Percentiles rank a stretch among this genome's conserved stretches.
Evolutionary conservation across 2,113 vertebrate species (phyloP).

Genomic region (Oreochromis spilurus): DNA sequence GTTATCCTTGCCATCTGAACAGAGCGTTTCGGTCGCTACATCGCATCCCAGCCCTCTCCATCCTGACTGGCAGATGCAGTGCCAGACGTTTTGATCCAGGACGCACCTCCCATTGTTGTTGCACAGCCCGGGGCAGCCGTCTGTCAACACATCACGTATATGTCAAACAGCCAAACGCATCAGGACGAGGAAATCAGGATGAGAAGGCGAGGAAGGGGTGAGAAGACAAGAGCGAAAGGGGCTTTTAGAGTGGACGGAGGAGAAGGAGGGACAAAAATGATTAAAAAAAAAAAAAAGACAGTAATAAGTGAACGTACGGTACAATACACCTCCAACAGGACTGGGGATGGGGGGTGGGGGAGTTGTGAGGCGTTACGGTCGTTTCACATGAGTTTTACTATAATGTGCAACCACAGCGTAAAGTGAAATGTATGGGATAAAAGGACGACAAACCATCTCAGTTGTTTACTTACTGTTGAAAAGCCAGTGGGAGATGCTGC

Average conservation of each 20-base stretch:
- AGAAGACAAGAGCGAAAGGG: conserved; percentile 68
- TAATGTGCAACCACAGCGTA: neutral
- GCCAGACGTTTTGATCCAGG: conserved; percentile 96
- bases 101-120: conserved; percentile 97
- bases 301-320: conserved; percentile 65
- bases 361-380: conserved; percentile 81
- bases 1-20: conserved; percentile 96
- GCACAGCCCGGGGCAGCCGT: conserved; percentile 95
- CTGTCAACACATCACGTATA: conserved; percentile 75
- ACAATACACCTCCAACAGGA: conserved; percentile 85
- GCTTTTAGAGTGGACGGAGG: conserved; percentile 38
- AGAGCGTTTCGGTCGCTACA: conserved; percentile 95
- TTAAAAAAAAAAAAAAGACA: neutral
- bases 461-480: neutral
- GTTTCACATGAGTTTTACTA: conserved; percentile 89
- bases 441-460: neutral
- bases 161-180: conserved; percentile 42
- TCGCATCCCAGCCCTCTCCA: conserved; percentile 97
- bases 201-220: conserved; percentile 71
- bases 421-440: neutral
- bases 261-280: conserved; percentile 43
- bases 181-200: conserved; percentile 43
- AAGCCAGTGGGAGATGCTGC: neutral
- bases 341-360: conserved; percentile 40
- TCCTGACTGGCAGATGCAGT: conserved; percentile 96